Percentiles rank a stretch among this genome's conserved stretches.
Conservation (phyloP, 2,797 vertebrate genomes). For the Thripadectes ignobilis region DNA sequence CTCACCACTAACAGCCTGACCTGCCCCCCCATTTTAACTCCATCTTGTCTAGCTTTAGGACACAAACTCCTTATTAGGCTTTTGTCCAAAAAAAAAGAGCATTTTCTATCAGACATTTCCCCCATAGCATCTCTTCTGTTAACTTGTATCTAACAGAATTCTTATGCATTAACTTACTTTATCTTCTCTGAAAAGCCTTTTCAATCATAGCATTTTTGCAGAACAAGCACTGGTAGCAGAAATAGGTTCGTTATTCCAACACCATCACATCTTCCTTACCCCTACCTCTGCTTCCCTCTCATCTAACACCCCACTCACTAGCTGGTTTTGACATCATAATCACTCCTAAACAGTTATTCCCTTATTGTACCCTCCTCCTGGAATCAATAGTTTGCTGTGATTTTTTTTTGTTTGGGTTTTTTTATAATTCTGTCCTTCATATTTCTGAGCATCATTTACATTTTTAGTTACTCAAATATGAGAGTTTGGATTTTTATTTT, state of each 20-base stretch:
- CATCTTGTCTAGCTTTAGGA: not conserved
- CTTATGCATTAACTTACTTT: not conserved
- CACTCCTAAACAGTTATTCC: not conserved
- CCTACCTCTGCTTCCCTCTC: not conserved
- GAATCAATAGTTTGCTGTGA: not conserved
- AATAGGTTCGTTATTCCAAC: not conserved
- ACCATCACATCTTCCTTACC: not conserved
- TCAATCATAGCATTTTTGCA: not conserved
- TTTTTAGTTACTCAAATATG: not conserved
- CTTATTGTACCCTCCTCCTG: not conserved
- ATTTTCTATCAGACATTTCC: not conserved
- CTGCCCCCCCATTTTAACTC: not conserved
- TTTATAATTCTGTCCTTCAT: not conserved
- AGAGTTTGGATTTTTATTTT: not conserved
- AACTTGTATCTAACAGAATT: not conserved
- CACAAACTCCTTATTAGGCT: not conserved
- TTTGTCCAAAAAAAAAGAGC: not conserved
- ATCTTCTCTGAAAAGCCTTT: not conserved
- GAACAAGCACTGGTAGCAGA: not conserved
- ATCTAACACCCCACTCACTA: not conserved
- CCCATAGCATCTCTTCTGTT: not conserved
- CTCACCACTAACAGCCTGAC: not conserved
- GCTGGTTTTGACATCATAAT: not conserved
- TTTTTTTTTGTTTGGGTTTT: not conserved
- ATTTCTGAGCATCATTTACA: not conserved